These are phyloP conservation scores for Carcinoscorpius rotundicauda DNA, from an alignment of 1,140 invertebrate species.

Conservation along the genomic window DNA sequence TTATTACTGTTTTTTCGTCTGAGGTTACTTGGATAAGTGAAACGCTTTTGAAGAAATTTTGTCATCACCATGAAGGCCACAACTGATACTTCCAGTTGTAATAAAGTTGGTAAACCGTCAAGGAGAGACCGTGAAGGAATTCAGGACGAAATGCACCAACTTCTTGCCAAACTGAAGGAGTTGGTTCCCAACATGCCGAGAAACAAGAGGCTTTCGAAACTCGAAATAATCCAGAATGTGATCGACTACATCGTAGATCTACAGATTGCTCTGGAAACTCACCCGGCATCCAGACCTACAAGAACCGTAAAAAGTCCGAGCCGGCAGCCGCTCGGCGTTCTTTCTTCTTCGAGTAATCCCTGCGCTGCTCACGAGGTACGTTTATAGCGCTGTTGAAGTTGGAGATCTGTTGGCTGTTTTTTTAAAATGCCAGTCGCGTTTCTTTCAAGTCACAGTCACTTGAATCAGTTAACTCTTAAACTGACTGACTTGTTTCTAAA, in stretches of 20 bases:
- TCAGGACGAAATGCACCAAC: conserved; percentile 76
- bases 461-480: too few species aligned
- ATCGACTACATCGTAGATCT: conserved; percentile 95
- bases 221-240: conserved; percentile 92
- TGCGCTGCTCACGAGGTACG: conserved; percentile 2
- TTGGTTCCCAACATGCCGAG: conserved; percentile 45
- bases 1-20: too few species aligned
- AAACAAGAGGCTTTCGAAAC: conserved; percentile 50
- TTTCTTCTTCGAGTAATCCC: conserved; percentile 10
- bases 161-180: conserved; percentile 77
- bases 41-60: too few species aligned
- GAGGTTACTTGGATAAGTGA: too few species aligned
- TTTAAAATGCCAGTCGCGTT: too few species aligned
- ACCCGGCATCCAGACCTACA: conserved; percentile 2
- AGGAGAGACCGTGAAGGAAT: conserved; percentile 2
- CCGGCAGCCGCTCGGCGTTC: conserved; percentile 17
- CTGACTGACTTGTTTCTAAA: too few species aligned
- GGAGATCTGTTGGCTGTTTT: too few species aligned
- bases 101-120: too few species aligned
- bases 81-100: too few species aligned
- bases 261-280: conserved; percentile 18
- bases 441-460: too few species aligned
- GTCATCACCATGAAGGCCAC: too few species aligned
- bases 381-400: background rate
- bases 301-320: background rate